Conservation (phyloP, 2,113 vertebrate species). For the Coracopsis vasa region DNA sequence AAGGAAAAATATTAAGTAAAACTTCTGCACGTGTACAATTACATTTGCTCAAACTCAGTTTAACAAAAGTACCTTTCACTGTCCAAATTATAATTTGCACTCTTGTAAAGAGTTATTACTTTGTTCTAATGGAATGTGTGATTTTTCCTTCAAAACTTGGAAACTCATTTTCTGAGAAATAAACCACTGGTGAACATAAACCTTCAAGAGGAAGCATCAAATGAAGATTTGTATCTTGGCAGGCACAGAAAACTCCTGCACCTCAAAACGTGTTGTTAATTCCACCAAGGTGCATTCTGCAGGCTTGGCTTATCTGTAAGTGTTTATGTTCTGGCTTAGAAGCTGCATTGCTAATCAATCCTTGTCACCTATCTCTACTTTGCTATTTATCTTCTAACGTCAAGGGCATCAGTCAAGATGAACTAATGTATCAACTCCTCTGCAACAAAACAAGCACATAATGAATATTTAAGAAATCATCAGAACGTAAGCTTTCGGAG, state of each 20-base stretch:
- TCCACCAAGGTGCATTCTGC: slow-evolving; percentile 10
- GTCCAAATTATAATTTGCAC: neutral
- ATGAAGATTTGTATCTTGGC: neutral
- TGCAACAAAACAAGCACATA: neutral
- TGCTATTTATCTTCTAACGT: slow-evolving; percentile 52
- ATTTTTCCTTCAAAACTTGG: neutral
- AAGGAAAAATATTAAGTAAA: neutral
- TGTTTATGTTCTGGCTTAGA: slow-evolving; percentile 25
- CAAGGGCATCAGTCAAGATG: slow-evolving; percentile 68
- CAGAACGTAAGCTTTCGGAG: neutral
- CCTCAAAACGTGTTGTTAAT: slow-evolving; percentile 5
- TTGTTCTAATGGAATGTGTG: neutral
- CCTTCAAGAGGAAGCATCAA: neutral
- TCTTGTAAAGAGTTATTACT: neutral
- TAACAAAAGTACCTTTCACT: neutral
- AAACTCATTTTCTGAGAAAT: neutral
- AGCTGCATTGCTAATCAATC: slow-evolving; percentile 65
- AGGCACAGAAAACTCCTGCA: slow-evolving; percentile 5
- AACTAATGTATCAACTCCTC: slow-evolving; percentile 26
- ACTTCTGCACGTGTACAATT: neutral
- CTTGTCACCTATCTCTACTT: slow-evolving; percentile 56
- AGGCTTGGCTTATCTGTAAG: slow-evolving; percentile 47
- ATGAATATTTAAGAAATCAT: slow-evolving; percentile 38
- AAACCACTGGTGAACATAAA: neutral
- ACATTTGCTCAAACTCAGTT: neutral